A percentile compares a stretch with the other conserved stretches of the same genome.
These are phyloP conservation scores for Stenchaetothrips biformis DNA, from an alignment of 2,888 invertebrate species.

Conservation along the genomic window DNA sequence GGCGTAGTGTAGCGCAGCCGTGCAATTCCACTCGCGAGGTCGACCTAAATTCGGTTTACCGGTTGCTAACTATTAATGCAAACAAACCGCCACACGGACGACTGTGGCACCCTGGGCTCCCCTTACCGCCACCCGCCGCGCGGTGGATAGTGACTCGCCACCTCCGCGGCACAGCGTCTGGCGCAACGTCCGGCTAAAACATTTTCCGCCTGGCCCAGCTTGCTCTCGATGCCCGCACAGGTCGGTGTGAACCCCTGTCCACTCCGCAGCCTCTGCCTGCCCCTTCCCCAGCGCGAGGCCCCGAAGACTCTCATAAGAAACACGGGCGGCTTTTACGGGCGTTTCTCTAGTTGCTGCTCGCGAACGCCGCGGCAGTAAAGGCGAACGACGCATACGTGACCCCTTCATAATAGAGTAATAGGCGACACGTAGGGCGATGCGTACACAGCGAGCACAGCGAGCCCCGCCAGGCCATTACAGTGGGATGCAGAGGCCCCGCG, in stretches of 20 bases:
- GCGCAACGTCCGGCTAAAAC: too few relatives aligned
- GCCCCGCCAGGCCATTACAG: neutral
- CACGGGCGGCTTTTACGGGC: slow-evolving; percentile 3
- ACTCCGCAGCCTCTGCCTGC: too few relatives aligned
- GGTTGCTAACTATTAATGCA: slow-evolving; percentile 14
- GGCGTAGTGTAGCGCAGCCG: neutral
- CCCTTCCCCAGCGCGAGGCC: too few relatives aligned
- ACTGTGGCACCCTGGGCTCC: too few relatives aligned
- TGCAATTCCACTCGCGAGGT: neutral
- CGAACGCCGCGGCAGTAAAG: neutral
- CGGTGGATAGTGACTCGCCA: too few relatives aligned
- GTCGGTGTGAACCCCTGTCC: too few relatives aligned
- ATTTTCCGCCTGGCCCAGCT: too few relatives aligned
- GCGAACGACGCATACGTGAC: slow-evolving; percentile 20
- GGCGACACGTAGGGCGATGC: neutral
- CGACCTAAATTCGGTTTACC: slow-evolving; percentile 6
- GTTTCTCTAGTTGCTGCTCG: neutral
- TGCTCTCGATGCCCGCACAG: too few relatives aligned
- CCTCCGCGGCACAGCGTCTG: too few relatives aligned
- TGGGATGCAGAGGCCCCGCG: too few relatives aligned
- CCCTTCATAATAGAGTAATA: slow-evolving; percentile 13
- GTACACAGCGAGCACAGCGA: neutral
- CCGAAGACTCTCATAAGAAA: neutral
- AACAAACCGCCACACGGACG: too few relatives aligned
- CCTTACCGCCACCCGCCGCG: too few relatives aligned